phyloP scores from a whole-genome alignment of 2,113 vertebrate genomes.

The Salminus brasiliensis region DNA sequence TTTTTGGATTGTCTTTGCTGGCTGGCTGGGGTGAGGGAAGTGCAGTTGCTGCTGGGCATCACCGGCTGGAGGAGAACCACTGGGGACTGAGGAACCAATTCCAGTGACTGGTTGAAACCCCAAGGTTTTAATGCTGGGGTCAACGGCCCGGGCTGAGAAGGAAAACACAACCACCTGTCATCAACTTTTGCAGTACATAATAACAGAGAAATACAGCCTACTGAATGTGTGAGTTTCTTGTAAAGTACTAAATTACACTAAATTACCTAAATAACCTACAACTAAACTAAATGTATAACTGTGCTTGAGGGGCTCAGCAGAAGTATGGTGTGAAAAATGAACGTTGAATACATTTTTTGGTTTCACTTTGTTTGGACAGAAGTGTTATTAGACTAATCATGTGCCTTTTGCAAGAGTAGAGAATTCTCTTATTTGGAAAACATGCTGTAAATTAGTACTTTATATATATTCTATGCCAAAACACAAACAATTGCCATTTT shows the following conservation, averaged over 20 bases:
- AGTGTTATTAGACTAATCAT: no score
- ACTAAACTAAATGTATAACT: no score
- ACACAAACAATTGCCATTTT: no score
- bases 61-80: constrained; percentile 84
- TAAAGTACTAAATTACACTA: not conserved
- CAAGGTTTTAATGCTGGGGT: constrained; percentile 78
- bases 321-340: not conserved
- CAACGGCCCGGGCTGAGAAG: constrained; percentile 59
- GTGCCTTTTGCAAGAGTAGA: no score
- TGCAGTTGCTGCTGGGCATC: constrained; percentile 70
- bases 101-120: constrained; percentile 83
- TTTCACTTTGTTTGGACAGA: not conserved
- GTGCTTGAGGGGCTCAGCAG: not conserved
- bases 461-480: no score
- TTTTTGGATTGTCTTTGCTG: constrained; percentile 75
- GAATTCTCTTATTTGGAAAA: no score
- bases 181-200: not conserved
- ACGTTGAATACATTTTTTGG: not conserved
- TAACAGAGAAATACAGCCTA: not conserved
- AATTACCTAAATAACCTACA: not conserved
- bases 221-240: not conserved
- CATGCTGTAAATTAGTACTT: no score
- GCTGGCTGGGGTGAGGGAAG: constrained; percentile 64
- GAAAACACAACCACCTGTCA: constrained; percentile 4
- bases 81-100: constrained; percentile 85